Evolutionary conservation across 2,797 vertebrate genomes (phyloP).

Genomic region (Trachops cirrhosus): DNA sequence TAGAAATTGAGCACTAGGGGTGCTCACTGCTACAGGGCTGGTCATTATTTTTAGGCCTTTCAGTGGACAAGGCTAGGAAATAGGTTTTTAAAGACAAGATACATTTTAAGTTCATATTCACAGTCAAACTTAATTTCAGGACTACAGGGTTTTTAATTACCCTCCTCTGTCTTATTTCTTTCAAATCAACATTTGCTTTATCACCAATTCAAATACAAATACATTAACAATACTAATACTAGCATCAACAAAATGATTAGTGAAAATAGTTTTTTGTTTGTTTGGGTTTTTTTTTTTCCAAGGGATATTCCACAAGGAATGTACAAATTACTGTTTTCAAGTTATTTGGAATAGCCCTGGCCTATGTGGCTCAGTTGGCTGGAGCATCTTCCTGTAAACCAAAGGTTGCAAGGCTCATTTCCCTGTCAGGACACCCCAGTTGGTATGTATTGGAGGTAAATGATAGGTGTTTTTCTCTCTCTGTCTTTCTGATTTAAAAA

Average conservation of each 20-base stretch:
- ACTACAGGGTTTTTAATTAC: not conserved
- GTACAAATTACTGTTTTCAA: not conserved
- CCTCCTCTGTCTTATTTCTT: not conserved
- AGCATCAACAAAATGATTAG: not conserved
- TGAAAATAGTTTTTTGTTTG: not conserved
- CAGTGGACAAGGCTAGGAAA: not conserved
- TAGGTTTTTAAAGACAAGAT: not conserved
- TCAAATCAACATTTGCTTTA: not conserved
- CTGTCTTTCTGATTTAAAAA: not conserved
- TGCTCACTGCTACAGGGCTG: not conserved
- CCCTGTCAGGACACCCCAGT: not conserved
- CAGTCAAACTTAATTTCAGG: not conserved
- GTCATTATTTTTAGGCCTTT: not conserved
- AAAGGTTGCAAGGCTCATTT: not conserved
- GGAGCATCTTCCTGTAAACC: not conserved
- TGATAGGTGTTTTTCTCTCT: not conserved
- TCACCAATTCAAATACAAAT: not conserved
- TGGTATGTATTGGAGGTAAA: not conserved
- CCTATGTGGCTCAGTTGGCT: not conserved
- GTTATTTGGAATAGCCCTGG: not conserved
- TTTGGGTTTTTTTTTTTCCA: not conserved
- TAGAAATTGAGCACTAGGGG: not conserved
- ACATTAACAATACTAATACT: not conserved
- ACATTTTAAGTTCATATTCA: not conserved
- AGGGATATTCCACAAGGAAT: not conserved